Conservation (phyloP, 2,113 vertebrate genomes). For the Stegostoma tigrinum region DNA sequence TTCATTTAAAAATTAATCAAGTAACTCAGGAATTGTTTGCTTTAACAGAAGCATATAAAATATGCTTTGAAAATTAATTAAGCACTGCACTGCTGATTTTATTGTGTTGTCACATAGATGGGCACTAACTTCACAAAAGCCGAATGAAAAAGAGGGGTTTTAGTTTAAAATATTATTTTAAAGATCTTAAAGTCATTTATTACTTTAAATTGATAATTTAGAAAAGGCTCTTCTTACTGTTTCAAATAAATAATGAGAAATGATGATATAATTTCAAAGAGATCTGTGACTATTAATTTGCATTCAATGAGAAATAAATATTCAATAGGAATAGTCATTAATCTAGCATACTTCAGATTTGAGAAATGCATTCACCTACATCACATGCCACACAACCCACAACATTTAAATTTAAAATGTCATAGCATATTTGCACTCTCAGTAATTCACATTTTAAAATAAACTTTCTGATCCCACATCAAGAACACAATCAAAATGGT, state of each 20-base stretch:
- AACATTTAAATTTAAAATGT: not conserved
- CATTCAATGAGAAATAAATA: not conserved
- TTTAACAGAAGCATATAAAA: not conserved
- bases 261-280: not conserved
- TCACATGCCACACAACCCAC: too few relatives aligned
- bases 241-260: not conserved
- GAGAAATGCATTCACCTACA: not conserved
- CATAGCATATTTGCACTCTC: not conserved
- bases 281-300: not conserved
- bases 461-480: not conserved
- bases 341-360: not conserved
- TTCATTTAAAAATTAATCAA: not conserved
- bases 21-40: not conserved
- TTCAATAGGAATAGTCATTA: not conserved
- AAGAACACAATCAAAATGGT: not conserved
- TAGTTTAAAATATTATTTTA: not conserved
- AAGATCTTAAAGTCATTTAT: not conserved
- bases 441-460: not conserved
- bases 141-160: not conserved
- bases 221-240: not conserved
- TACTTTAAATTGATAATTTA: not conserved
- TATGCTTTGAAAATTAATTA: not conserved
- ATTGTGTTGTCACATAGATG: not conserved
- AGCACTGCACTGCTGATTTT: not conserved
- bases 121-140: not conserved